Conservation (phyloP, 2,888 invertebrate species). For the Pristionchus entomophagus region DNA sequence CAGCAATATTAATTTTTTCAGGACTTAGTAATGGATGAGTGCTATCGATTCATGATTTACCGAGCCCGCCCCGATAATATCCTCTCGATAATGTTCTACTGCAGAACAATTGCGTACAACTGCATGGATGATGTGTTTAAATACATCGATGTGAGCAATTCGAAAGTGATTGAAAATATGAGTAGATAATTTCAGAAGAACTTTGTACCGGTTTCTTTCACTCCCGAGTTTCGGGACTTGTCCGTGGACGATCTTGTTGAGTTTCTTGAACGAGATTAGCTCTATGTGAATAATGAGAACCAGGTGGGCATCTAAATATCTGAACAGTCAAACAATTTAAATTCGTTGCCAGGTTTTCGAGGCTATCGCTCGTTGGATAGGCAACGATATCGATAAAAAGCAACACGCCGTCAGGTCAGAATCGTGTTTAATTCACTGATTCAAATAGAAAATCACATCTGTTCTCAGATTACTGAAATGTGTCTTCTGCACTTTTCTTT, state of each 20-base stretch:
- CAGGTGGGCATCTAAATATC: slow-evolving; percentile 79
- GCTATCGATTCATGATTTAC: slow-evolving; percentile 86
- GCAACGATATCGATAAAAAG: slow-evolving; percentile 80
- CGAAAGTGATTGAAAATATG: no score
- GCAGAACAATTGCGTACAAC: slow-evolving; percentile 49
- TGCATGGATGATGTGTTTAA: not conserved
- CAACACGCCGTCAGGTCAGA: not conserved
- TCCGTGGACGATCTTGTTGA: slow-evolving; percentile 69
- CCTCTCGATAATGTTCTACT: slow-evolving; percentile 56
- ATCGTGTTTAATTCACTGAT: no score
- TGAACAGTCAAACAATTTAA: not conserved
- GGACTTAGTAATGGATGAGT: slow-evolving; percentile 86
- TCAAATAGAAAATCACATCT: not conserved
- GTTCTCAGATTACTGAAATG: slow-evolving; percentile 81
- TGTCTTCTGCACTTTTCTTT: slow-evolving; percentile 86
- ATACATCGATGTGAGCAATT: slow-evolving; percentile 29
- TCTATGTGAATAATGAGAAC: slow-evolving; percentile 86
- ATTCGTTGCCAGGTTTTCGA: slow-evolving; percentile 84
- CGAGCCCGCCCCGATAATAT: slow-evolving; percentile 61
- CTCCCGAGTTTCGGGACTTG: slow-evolving; percentile 84
- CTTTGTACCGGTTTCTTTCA: slow-evolving; percentile 85
- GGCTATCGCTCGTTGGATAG: slow-evolving; percentile 87
- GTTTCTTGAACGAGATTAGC: slow-evolving; percentile 85
- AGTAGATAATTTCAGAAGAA: slow-evolving; percentile 82
- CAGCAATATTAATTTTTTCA: no score